Evolutionary conservation across 2,797 vertebrate species (phyloP).

Genomic region (Trachurus trachurus): DNA sequence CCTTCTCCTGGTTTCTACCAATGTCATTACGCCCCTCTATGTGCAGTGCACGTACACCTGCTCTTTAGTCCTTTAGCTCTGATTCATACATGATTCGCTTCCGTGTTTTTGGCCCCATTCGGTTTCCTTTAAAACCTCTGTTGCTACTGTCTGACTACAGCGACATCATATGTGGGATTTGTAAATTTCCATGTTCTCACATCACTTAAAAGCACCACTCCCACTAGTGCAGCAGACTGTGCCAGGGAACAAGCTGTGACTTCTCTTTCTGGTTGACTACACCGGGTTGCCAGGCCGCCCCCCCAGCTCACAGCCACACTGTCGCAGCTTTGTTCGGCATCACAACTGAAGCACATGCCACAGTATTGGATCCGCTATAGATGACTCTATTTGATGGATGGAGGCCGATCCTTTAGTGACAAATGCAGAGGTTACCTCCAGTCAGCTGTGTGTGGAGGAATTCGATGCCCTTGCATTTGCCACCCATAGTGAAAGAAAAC

Average conservation of each 20-base stretch:
- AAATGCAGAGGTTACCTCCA: neutral
- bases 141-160: neutral
- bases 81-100: neutral
- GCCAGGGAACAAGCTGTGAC: constrained; percentile 60
- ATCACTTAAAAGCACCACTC: constrained; percentile 19
- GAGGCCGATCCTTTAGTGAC: neutral
- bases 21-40: constrained; percentile 2
- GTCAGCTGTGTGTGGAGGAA: neutral
- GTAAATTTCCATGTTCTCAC: constrained; percentile 29
- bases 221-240: constrained; percentile 9
- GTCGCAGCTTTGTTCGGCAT: constrained; percentile 29
- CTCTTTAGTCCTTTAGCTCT: neutral
- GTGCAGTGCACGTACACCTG: neutral
- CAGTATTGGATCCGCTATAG: constrained; percentile 11
- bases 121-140: neutral
- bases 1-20: neutral
- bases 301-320: neutral
- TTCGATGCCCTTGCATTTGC: neutral
- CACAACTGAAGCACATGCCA: neutral
- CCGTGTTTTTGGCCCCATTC: neutral
- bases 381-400: constrained; percentile 8
- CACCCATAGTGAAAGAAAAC: neutral
- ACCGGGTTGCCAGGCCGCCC: constrained; percentile 7
- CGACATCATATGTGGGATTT: neutral
- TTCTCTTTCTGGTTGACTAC: constrained; percentile 29